phyloP scores from a whole-genome alignment of 1,140 invertebrate genomes.

The Drosophila repletoides region DNA sequence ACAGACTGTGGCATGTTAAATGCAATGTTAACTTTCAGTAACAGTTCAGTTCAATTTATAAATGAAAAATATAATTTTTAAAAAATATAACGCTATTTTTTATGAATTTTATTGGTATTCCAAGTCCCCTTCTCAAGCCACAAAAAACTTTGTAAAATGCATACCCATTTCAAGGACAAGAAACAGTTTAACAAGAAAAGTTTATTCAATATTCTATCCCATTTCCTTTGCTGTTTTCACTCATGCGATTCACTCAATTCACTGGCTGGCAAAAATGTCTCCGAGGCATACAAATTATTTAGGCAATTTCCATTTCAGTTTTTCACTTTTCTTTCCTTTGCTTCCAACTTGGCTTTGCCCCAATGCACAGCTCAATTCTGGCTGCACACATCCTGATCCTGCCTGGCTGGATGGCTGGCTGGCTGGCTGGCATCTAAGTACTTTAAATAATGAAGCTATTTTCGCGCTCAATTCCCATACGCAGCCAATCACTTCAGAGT shows the following conservation, averaged over 20 bases:
- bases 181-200: too few species aligned
- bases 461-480: constrained; percentile 77
- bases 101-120: too few species aligned
- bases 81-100: too few species aligned
- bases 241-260: constrained; percentile 33
- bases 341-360: constrained; percentile 14
- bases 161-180: too few species aligned
- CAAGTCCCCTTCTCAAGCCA: too few species aligned
- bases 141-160: too few species aligned
- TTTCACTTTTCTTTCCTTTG: constrained; percentile 12
- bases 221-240: constrained; percentile 12
- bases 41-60: too few species aligned
- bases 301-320: constrained; percentile 58
- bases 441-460: constrained; percentile 80
- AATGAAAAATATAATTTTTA: too few species aligned
- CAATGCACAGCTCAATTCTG: constrained; percentile 56
- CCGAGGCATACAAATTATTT: constrained; percentile 74
- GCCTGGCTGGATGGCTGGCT: not conserved
- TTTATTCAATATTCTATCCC: not conserved
- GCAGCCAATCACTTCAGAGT: constrained; percentile 71
- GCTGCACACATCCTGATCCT: constrained; percentile 24
- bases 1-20: too few species aligned
- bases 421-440: constrained; percentile 46
- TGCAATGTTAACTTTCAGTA: too few species aligned
- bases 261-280: constrained; percentile 20